A percentile compares a stretch with the other conserved stretches of the same genome.
These are phyloP conservation scores for Calliopum simillimum DNA, from an alignment of 2,888 invertebrate species.

Conservation along the genomic window DNA sequence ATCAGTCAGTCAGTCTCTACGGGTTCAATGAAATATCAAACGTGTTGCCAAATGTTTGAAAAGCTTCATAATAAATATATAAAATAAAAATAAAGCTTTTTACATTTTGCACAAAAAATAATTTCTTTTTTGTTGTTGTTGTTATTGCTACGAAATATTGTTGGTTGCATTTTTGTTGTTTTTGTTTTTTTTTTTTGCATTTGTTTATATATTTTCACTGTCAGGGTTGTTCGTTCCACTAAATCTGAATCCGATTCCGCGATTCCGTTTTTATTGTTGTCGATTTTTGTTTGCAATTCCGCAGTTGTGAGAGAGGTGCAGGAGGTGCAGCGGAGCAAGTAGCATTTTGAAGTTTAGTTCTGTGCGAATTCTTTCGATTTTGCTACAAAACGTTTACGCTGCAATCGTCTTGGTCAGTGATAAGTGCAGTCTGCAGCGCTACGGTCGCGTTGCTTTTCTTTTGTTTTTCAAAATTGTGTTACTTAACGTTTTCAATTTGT, in stretches of 20 bases:
- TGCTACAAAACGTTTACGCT: not conserved
- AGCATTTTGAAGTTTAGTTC: no score
- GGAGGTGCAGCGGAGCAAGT: no score
- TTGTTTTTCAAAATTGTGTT: no score
- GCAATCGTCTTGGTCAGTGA: slow-evolving; percentile 21
- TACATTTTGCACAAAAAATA: no score
- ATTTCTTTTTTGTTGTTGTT: not conserved
- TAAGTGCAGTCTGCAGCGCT: slow-evolving; percentile 35
- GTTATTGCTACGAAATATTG: not conserved
- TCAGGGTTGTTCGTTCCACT: slow-evolving; percentile 14
- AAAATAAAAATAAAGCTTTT: no score
- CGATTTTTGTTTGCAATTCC: not conserved
- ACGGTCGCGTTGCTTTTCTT: slow-evolving; percentile 29
- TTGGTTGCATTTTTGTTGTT: not conserved
- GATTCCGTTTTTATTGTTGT: not conserved
- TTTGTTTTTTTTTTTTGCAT: not conserved
- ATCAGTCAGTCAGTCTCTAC: no score
- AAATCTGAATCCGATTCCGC: not conserved
- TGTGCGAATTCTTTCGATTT: not conserved
- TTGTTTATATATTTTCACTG: slow-evolving; percentile 26
- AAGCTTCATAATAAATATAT: no score
- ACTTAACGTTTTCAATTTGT: no score
- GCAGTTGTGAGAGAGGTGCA: no score
- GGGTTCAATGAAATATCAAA: no score
- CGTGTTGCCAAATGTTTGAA: no score